These are phyloP conservation scores for Chromobotia macracanthus DNA, from an alignment of 2,797 vertebrate species.

Conservation along the genomic window DNA sequence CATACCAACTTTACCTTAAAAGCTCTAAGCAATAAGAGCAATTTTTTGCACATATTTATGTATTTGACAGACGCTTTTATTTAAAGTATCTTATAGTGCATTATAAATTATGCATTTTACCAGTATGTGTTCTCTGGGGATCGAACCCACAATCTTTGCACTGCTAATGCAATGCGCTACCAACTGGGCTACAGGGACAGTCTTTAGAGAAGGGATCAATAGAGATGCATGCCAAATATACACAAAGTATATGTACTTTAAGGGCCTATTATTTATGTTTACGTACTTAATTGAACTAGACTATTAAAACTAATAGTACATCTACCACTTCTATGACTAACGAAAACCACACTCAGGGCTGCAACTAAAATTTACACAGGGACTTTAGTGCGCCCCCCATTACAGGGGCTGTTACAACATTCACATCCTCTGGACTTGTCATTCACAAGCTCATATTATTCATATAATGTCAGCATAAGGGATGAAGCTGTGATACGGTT, in stretches of 20 bases:
- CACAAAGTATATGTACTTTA: background rate
- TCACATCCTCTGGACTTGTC: conserved; percentile 1
- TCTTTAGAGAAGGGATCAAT: background rate
- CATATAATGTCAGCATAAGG: conserved; percentile 19
- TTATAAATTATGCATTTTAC: too few species aligned
- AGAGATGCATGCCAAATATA: background rate
- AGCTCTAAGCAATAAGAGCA: too few species aligned
- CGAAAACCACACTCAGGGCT: background rate
- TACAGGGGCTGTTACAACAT: background rate
- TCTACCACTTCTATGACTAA: background rate
- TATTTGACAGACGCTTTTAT: too few species aligned
- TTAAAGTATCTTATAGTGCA: too few species aligned
- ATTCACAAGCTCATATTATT: conserved; percentile 26
- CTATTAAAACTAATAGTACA: background rate
- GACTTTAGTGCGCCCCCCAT: too few species aligned
- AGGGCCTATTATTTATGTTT: background rate
- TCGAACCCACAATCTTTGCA: too few species aligned
- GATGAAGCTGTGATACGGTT: conserved; percentile 45
- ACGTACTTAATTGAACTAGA: background rate
- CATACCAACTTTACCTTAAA: too few species aligned
- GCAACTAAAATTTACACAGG: too few species aligned
- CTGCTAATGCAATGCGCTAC: too few species aligned
- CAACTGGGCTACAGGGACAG: too few species aligned
- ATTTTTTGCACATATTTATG: too few species aligned
- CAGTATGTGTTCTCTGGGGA: too few species aligned